Conservation (phyloP, 2,888 invertebrate genomes). For the Spisula subtruncata region DNA sequence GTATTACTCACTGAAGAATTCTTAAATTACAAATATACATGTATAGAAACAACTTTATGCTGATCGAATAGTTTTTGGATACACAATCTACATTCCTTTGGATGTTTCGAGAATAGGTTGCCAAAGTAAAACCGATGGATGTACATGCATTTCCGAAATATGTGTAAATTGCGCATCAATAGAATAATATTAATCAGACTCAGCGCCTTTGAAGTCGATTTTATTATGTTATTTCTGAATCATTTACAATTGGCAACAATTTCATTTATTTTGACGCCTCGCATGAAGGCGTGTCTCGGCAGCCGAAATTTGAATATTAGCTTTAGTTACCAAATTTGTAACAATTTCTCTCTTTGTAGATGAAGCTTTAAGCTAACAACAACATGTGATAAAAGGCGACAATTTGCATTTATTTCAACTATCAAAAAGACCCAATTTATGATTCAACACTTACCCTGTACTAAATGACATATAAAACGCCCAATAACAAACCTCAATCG, state of each 20-base stretch:
- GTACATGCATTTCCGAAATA: conserved; percentile 20
- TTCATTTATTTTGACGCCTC: conserved; percentile 30
- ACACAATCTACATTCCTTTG: background rate
- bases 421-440: conserved; percentile 36
- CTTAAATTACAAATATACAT: no score
- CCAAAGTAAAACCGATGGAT: background rate
- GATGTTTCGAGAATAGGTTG: background rate
- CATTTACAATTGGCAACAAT: conserved; percentile 21
- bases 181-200: background rate
- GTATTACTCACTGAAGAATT: no score
- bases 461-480: conserved; percentile 31
- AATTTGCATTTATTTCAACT: conserved; percentile 45
- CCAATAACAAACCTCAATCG: background rate
- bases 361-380: conserved; percentile 33
- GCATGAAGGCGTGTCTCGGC: conserved; percentile 26
- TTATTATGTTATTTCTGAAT: conserved; percentile 34
- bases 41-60: no score
- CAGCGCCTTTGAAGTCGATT: conserved; percentile 29
- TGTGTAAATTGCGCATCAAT: conserved; percentile 35
- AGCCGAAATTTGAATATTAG: background rate
- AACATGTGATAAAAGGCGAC: conserved; percentile 36
- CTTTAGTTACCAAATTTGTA: conserved; percentile 25
- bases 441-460: conserved; percentile 29
- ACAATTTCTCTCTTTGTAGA: conserved; percentile 39
- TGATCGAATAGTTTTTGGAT: background rate